Conservation (phyloP, 2,888 invertebrate genomes). For the Drosophila anomalata region DNA sequence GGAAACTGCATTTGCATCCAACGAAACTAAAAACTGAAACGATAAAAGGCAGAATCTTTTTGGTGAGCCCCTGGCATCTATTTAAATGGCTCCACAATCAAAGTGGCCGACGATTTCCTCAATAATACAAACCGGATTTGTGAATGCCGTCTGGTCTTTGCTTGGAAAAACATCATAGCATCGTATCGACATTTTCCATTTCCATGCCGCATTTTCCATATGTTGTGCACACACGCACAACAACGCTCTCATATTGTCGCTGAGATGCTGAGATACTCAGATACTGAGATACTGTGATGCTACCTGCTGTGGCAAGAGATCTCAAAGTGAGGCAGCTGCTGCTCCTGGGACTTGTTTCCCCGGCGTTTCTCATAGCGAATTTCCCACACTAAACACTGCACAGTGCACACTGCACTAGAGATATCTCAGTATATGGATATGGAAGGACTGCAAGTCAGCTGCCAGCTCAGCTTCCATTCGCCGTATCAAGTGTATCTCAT, state of each 20-base stretch:
- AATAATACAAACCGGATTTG: constrained; percentile 36
- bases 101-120: constrained; percentile 33
- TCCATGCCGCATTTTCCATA: constrained; percentile 58
- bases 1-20: constrained; percentile 50
- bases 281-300: constrained; percentile 2
- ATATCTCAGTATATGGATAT: constrained; percentile 41
- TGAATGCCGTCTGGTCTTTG: constrained; percentile 12
- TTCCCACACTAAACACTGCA: constrained; percentile 61
- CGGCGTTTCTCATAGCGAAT: constrained; percentile 68
- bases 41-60: constrained; percentile 9
- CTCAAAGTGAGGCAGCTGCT: constrained; percentile 25
- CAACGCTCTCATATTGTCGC: constrained; percentile 10
- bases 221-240: constrained; percentile 63
- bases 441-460: constrained; percentile 77
- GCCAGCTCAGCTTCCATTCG: constrained; percentile 44
- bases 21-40: constrained; percentile 19
- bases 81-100: constrained; percentile 57
- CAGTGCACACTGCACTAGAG: constrained; percentile 33
- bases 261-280: background rate
- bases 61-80: constrained; percentile 19
- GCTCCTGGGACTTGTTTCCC: constrained; percentile 52
- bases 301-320: constrained; percentile 23
- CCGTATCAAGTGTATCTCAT: constrained; percentile 65
- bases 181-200: constrained; percentile 45
- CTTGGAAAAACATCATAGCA: constrained; percentile 31